Base-by-base conservation (phyloP, 2,113 vertebrate genomes). In the Istiophorus platypterus region DNA sequence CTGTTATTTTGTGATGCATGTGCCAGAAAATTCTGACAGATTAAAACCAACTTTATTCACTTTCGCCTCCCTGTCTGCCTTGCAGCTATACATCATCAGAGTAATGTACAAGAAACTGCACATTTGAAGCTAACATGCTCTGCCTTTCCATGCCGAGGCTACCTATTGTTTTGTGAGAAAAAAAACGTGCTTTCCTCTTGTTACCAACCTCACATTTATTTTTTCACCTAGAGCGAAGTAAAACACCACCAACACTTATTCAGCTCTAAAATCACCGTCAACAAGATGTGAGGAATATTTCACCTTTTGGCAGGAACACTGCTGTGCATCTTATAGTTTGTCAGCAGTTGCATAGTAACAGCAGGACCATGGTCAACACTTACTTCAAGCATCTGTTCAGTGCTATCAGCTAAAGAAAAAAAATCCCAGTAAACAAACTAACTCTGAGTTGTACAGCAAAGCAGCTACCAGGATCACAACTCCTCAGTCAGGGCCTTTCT, bases 321-420 rank as follows among this genome's bases (percentile, higher is more conserved):
- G 54, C 69, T 61, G 39, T 77, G 81, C 58, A 61, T 72, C 71
- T 84, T 51, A 69, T 71, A 79, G 57, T 76, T 66, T 84, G 77
- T 88, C 52, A 76, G 64, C 63, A 67, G 78, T 73, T 52, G 39
- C 26, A 56, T 70, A 52, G 42, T 72, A 86, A 79, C 77, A 76
- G 65, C 54, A 34, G 69, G 64, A 20, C 54, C 51, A 20, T 42
- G 47, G 26, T 62, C 22, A 2, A 54, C 71, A 37, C 47, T 58
- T 65, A 7, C 39, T 22, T 78, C 51, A 67, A 63, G 54, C 78
- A 81, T 85, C 59, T 90, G 81, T 64, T 73, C 52, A n/a, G 42
- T 12, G 22, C 70, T 51, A 79, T 14, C 42, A 29, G 34, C 71
- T 57, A 71, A 85, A 51, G 45, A 61, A 80, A 72, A 65, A 76